Base-by-base conservation (phyloP, 37 sponge, comb jelly and placozoan genomes). In the Corticium candelabrum region DNA sequence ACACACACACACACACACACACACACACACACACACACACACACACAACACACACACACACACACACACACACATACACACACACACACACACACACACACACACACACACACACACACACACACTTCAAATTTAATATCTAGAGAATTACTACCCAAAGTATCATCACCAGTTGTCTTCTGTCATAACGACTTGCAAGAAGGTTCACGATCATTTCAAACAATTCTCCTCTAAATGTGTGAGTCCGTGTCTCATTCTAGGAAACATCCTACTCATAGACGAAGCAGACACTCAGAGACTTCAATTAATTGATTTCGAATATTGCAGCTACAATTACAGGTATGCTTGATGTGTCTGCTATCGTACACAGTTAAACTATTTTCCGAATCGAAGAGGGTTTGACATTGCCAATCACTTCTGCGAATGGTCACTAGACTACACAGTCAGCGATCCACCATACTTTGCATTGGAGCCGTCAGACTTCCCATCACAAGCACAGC, bases 331-430 rank as follows among this genome's bases (percentile, higher is more conserved):
- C 21, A 50, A 50, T 21, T 50, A 27, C 62, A 50, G 62, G 62
- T 50, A 21, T 27, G 62, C 11, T 50, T 50, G n/a, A n/a, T n/a
- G n/a, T n/a, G n/a, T n/a, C n/a, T n/a, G n/a, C n/a, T n/a, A n/a
- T n/a, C n/a, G n/a, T n/a, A n/a, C n/a, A n/a, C n/a, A n/a, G n/a
- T n/a, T n/a, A n/a, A n/a, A n/a, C n/a, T n/a, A n/a, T n/a, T n/a
- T n/a, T n/a, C n/a, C n/a, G n/a, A n/a, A n/a, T n/a, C n/a, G n/a
- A n/a, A 50, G 62, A 50, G 62, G 15, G 15, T 50, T 50, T 50
- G 62, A 50, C 21, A 50, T 50, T 50, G 62, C 62, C 62, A 50
- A 50, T 50, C 62, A 50, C 62, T 50, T 50, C 62, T 21, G 62
- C 21, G 62, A 50, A 21, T 50, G 62, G 62, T 27, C 15, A 11